Evolutionary conservation across 2,888 invertebrate genomes (phyloP).

Genomic region (Rhagonycha lutea): DNA sequence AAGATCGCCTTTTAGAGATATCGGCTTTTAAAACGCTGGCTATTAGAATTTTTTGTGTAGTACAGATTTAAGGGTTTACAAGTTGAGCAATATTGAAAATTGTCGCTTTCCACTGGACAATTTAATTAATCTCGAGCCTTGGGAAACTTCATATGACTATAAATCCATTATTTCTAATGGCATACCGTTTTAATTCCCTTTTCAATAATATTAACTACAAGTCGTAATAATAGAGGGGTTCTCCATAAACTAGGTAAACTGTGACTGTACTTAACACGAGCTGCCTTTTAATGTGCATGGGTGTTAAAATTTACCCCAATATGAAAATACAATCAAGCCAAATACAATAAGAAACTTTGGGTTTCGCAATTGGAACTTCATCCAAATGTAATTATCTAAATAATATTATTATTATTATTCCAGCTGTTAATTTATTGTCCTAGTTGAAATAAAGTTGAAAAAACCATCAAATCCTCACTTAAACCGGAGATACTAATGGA

Average conservation of each 20-base stretch:
- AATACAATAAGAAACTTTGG: neutral
- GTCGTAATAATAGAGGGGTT: neutral
- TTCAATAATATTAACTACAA: neutral
- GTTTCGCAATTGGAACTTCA: neutral
- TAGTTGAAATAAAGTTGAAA: neutral
- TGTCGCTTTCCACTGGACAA: neutral
- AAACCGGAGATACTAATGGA: neutral
- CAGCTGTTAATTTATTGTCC: neutral
- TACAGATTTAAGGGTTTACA: neutral
- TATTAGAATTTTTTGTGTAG: neutral
- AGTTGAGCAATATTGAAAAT: neutral
- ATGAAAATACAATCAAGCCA: neutral
- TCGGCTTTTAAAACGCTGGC: neutral
- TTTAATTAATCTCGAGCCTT: neutral
- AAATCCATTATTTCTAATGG: neutral
- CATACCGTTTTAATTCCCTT: neutral
- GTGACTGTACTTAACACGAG: neutral
- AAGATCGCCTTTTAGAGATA: neutral
- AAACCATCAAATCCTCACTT: neutral
- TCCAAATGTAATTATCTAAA: neutral
- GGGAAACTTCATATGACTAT: neutral
- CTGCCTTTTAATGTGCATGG: neutral
- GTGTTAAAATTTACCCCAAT: neutral
- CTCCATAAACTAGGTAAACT: neutral
- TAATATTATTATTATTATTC: neutral